Evolutionary conservation across 2,113 vertebrate species (phyloP).

Genomic region (Aptenodytes forsteri): DNA sequence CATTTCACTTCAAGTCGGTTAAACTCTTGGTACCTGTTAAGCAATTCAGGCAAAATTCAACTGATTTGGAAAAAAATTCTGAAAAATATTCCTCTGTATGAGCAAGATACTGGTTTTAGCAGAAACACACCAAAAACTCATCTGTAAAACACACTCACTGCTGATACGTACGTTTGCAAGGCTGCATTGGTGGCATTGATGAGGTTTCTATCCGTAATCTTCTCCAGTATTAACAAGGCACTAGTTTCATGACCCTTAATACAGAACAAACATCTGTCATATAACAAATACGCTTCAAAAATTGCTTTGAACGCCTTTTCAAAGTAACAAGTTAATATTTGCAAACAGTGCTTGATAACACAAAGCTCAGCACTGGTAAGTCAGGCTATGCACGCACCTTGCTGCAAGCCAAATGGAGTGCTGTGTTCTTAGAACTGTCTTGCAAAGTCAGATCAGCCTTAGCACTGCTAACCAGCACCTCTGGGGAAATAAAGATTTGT

Average conservation of each 20-base stretch:
- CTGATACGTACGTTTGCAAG: constrained; percentile 93
- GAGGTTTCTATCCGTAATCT: constrained; percentile 96
- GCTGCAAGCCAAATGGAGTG: constrained; percentile 97
- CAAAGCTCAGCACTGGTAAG: neutral
- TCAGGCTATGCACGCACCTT: constrained; percentile 80
- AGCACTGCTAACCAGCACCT: constrained; percentile 97
- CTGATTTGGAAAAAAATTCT: neutral
- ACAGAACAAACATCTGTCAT: constrained; percentile 54
- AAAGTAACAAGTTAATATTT: neutral
- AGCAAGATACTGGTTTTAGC: neutral
- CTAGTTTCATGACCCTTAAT: constrained; percentile 98
- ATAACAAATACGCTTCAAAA: neutral
- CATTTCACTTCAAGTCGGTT: rapidly evolving
- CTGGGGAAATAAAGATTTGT: constrained; percentile 72
- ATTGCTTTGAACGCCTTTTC: neutral
- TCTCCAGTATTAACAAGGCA: constrained; percentile 99
- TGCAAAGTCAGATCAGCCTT: constrained; percentile 97
- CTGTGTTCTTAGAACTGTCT: constrained; percentile 94
- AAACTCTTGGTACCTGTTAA: neutral
- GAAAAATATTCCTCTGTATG: neutral
- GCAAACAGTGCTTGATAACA: neutral
- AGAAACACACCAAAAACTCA: neutral
- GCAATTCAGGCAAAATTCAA: neutral
- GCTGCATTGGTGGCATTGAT: constrained; percentile 97
- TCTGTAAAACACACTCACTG: neutral